Conservation (phyloP, 2,797 vertebrate species). For the Clangula hyemalis region DNA sequence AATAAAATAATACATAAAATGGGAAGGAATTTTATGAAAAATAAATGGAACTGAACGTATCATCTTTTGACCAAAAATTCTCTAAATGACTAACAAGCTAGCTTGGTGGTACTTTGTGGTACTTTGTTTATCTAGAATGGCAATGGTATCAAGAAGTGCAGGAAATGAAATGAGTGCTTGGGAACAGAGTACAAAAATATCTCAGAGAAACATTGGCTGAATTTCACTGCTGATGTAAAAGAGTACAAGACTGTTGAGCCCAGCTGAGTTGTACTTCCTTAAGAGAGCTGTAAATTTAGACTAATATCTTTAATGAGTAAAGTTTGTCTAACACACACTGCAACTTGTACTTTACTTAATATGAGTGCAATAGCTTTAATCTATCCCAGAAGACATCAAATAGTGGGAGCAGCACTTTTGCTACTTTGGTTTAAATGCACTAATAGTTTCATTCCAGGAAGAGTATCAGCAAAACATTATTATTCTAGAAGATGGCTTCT, state of each 20-base stretch:
- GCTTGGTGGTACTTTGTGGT: not conserved
- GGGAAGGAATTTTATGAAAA: conserved; percentile 39
- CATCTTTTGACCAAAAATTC: not conserved
- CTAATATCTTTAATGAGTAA: not conserved
- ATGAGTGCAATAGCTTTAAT: not conserved
- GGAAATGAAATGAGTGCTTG: not conserved
- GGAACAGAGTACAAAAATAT: conserved; percentile 24
- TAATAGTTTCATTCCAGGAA: not conserved
- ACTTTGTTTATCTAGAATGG: not conserved
- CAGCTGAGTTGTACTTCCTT: not conserved
- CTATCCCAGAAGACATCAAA: not conserved
- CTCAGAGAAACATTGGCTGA: not conserved
- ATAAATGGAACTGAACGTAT: not conserved
- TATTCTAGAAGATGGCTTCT: not conserved
- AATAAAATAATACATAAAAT: no score
- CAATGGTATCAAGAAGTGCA: not conserved
- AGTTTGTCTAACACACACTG: not conserved
- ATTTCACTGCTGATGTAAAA: conserved; percentile 9
- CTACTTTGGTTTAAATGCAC: not conserved
- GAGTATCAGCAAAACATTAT: not conserved
- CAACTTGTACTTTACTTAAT: not conserved
- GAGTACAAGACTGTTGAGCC: not conserved
- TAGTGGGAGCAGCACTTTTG: not conserved
- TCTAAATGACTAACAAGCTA: not conserved
- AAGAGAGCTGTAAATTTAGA: conserved; percentile 26